Base-by-base conservation (phyloP, 2,797 vertebrate species). In the Pseudomugil gertrudae region DNA sequence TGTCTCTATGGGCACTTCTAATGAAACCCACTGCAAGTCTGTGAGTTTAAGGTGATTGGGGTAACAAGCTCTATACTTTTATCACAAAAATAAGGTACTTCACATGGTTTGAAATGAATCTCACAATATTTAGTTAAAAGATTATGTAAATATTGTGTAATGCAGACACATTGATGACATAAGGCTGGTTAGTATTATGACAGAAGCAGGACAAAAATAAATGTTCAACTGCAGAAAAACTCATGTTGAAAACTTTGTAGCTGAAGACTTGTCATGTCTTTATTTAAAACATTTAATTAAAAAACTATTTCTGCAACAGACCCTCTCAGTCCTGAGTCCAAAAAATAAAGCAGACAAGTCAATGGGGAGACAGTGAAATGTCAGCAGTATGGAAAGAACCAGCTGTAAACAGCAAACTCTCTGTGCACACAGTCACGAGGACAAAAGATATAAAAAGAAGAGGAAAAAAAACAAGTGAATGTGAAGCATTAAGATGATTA, bases 341-440 rank as follows among this genome's bases (percentile, higher is more conserved):
- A 50, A 26, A 2, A 50, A 32, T 8, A n/a, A 45, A 45, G 14
- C 9, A 57, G 5, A 50, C 5, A 2, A 13, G 56, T 57, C 23
- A 50, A 15, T 27, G 14, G 32, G 15, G 19, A 67, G 71, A 58
- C 57, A 30, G 40, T 58, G 35, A 72, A 64, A 62, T 67, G 61
- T 68, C 57, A 54, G 24, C 32, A 55, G 66, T 55, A 40, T 63
- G 23, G 58, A 47, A 45, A 27, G 45, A 64, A 51, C 10, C 11
- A 32, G 33, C 51, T 21, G 48, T 27, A 27, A 51, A 27, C 24
- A 27, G 14, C 48, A 27, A 24, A 2, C 15, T 24, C 15, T 24
- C n/a, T 50, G 23, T 27, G 14, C 24, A 24, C 45, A 32, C 54
- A 51, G 47, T 57, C 63, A 73, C 21, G 45, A 30, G 54, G 64